Evolutionary conservation across 2,888 invertebrate genomes (phyloP), one percentile per base, ranked within the genome.

Genomic region (Eremobia ochroleuca): DNA sequence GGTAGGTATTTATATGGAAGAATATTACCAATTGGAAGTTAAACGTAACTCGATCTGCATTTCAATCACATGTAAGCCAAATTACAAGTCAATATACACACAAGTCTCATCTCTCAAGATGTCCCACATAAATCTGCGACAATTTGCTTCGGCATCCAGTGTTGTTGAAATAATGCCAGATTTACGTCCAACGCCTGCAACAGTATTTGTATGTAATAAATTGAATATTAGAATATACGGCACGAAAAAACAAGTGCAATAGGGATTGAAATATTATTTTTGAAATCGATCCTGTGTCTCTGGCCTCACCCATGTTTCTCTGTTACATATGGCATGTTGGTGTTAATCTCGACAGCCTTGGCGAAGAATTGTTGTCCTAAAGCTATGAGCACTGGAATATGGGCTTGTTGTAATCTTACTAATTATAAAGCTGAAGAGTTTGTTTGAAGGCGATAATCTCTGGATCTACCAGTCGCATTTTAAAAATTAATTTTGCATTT

Each of bases 81-180:
- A 78, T 79, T 64, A 71, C 70, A 75, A 80, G 74, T 79, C 78
- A 4, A 81, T 79, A 74, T 76, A 78, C 87, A 88, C 89, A 88
- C 90, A 87, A 72, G 81, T 77, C 86, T 75, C 88, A 87, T 87
- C 86, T 83, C 76, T 86, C 89, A 88, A 90, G 91, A 89, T 90
- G 89, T 87, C 89, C 88, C 85, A 69, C 58, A 96, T 96, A 95
- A 95, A 95, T 95, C 94, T 91, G 79, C 68, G 76, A 88, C 83
- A 90, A 94, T 95, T 94, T 92, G 94, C 94, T 95, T 94, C 93
- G 93, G 92, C 92, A 93, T 92, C 91, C 93, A 92, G 87, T 91
- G 91, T 89, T 89, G 89, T 91, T 94, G 94, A 95, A 92, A 94
- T 94, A 95, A 92, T 92, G 93, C 93, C 92, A 93, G 93, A 93